Evolutionary conservation across 2,113 vertebrate species (phyloP).

Genomic region (Brachyhypopomus occidentalis): DNA sequence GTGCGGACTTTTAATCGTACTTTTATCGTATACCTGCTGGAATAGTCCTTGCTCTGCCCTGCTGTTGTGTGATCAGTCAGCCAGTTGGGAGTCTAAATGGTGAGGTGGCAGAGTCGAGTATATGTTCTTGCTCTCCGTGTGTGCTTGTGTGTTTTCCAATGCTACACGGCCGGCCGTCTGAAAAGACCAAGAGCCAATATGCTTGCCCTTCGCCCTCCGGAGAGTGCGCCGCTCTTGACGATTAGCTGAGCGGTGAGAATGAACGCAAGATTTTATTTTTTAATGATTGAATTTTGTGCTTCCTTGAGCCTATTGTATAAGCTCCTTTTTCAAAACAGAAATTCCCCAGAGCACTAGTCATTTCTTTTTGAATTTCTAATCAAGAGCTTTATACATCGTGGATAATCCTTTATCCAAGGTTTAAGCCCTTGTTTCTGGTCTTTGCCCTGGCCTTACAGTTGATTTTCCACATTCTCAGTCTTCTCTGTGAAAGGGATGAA

Average conservation of each 20-base stretch:
- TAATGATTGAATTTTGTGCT: not conserved
- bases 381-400: slow-evolving; percentile 16
- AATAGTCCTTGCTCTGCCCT: not conserved
- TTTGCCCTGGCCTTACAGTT: slow-evolving; percentile 39
- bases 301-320: slow-evolving; percentile 8
- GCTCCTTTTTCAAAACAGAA: slow-evolving; percentile 15
- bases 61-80: not conserved
- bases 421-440: slow-evolving; percentile 39
- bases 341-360: slow-evolving; percentile 34
- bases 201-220: not conserved
- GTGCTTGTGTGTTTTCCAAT: not conserved
- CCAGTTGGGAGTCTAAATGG: not conserved
- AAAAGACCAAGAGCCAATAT: not conserved
- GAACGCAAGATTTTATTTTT: not conserved
- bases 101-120: slow-evolving; percentile 12
- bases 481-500: slow-evolving; percentile 23
- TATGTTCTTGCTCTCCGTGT: not conserved
- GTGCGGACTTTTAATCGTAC: too few species aligned
- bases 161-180: not conserved
- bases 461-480: slow-evolving; percentile 22
- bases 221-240: not conserved
- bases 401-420: slow-evolving; percentile 43
- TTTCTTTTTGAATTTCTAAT: slow-evolving; percentile 44
- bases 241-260: not conserved
- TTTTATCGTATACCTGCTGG: too few species aligned